Base-by-base conservation (phyloP, 2,888 invertebrate species). In the Lasioglossum figueresi region DNA sequence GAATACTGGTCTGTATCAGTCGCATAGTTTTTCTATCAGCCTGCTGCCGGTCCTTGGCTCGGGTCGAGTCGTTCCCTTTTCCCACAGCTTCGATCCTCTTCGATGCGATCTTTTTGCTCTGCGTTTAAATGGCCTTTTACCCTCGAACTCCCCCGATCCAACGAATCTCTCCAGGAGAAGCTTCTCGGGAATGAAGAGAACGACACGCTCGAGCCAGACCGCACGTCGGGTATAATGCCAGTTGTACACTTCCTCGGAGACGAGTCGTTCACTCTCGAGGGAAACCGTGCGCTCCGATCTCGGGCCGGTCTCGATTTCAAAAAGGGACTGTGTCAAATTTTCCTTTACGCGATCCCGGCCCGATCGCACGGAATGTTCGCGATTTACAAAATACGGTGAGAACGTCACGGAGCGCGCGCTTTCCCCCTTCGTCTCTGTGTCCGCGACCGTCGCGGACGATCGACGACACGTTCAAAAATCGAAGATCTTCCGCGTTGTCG, bases 1-100 rank as follows among this genome's bases (percentile, higher is more conserved):
- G 91, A 95, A 94, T 95, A 95, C 95, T 95, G 94, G 83, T 94
- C 91, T 91, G 90, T 93, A 93, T 95, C 95, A 95, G 95, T 95
- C 95, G 95, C 94, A 87, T 84, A 80, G 75, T 71, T 76, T 56
- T 76, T 74, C 23, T 34, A 37, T 56, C 71, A 48, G 82, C 70
- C 83, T 73, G 86, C 78, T 52, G 23, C 43, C 52, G 48, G 16
- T 10, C 34, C 40, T n/a, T 0, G 48, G 52, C 37, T 31, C 78
- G 48, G 34, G 31, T 63, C 86, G 75, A 73, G 34, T 40, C 74
- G 82, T 45, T 75, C 37, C 19, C 3, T n/a, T 43, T 16, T n/a
- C 72, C n/a, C 37, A 4, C 23, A 37, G 37, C 71, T 45, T 70
- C 27, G 4, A n/a, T 12, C 16, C 31, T 37, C 34, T 12, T 19